A percentile compares a stretch with the other conserved stretches of the same genome.
Evolutionary conservation across 2,797 vertebrate genomes (phyloP).

Genomic region (Silurus aristotelis): DNA sequence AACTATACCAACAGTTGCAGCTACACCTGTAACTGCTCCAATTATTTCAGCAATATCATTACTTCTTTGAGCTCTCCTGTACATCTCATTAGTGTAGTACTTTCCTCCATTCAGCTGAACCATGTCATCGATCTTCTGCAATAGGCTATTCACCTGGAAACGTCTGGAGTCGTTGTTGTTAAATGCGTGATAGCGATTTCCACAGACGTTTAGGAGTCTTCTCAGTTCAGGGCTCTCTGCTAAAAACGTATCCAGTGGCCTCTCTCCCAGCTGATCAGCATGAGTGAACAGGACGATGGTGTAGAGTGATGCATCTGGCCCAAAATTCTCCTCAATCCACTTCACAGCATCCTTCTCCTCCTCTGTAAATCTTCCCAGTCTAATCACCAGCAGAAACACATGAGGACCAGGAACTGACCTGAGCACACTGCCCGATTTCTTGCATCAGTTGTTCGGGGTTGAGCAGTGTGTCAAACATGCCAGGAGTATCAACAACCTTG

Average conservation of each 20-base stretch:
- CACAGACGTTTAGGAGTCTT: background rate
- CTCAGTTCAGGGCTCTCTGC: background rate
- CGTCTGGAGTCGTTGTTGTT: background rate
- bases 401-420: background rate
- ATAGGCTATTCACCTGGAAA: slow-evolving; percentile 17
- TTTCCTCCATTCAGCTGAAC: background rate
- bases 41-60: too few species aligned
- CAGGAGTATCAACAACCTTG: slow-evolving; percentile 38
- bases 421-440: background rate
- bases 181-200: slow-evolving; percentile 20
- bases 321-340: slow-evolving; percentile 53
- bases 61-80: background rate
- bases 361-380: background rate
- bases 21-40: too few species aligned
- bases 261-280: background rate
- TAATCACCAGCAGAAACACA: slow-evolving; percentile 26
- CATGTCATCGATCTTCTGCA: slow-evolving; percentile 37
- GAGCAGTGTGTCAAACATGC: slow-evolving; percentile 1
- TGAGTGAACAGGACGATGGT: slow-evolving; percentile 53
- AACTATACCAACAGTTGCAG: too few species aligned
- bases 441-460: background rate
- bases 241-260: background rate
- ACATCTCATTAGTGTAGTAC: background rate
- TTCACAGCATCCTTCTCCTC: slow-evolving; percentile 22
- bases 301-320: slow-evolving; percentile 43